phyloP scores from a whole-genome alignment of 1,140 invertebrate genomes.

The Stenopsyche tienmushanensis region DNA sequence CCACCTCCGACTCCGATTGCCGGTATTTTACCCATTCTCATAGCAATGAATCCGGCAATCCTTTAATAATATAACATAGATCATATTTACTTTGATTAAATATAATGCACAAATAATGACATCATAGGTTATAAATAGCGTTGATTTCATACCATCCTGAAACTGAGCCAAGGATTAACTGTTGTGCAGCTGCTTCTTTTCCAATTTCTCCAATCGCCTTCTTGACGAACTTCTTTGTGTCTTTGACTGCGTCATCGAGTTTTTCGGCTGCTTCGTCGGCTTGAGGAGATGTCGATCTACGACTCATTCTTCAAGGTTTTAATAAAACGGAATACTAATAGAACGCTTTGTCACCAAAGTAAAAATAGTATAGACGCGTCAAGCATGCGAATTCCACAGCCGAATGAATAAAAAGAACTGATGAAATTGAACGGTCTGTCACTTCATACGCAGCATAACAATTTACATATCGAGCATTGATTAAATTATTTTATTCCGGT shows the following conservation, averaged over 20 bases:
- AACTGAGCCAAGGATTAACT: slow-evolving; percentile 72
- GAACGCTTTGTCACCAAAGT: too few species aligned
- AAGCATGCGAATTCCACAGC: too few species aligned
- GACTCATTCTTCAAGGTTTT: slow-evolving; percentile 13
- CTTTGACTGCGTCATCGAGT: slow-evolving; percentile 53
- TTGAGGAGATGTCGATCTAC: slow-evolving; percentile 26
- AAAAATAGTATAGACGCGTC: too few species aligned
- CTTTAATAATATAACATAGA: too few species aligned
- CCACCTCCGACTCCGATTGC: slow-evolving; percentile 79
- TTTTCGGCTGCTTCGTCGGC: slow-evolving; percentile 32
- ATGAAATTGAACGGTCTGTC: too few species aligned
- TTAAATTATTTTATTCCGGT: too few species aligned
- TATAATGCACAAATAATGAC: slow-evolving; percentile 3
- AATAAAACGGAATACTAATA: too few species aligned
- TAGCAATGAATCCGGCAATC: slow-evolving; percentile 77
- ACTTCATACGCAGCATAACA: too few species aligned
- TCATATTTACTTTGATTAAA: not conserved
- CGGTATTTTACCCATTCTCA: slow-evolving; percentile 81
- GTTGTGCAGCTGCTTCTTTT: slow-evolving; percentile 73
- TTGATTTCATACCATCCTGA: slow-evolving; percentile 70
- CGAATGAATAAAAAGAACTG: too few species aligned
- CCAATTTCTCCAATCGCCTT: slow-evolving; percentile 69
- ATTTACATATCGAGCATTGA: too few species aligned
- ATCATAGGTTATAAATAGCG: not conserved
- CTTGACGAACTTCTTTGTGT: slow-evolving; percentile 61